These are phyloP conservation scores for Callipepla californica DNA, from an alignment of 2,113 vertebrate genomes.

Conservation along the genomic window DNA sequence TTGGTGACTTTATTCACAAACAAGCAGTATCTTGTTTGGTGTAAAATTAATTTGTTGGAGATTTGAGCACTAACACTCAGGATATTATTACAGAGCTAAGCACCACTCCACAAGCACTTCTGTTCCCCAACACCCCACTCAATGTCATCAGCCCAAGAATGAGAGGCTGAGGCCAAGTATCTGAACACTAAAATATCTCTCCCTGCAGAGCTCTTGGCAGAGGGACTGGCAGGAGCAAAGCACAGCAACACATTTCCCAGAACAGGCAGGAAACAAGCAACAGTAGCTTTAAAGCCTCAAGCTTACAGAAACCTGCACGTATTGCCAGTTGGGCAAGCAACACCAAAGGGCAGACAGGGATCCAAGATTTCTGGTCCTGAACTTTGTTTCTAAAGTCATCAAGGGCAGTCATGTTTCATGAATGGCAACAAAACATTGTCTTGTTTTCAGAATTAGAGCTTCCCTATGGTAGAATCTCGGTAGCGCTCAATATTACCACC, in stretches of 20 bases:
- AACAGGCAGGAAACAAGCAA: background rate
- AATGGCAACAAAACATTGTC: background rate
- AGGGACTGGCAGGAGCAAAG: accelerated
- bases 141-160: background rate
- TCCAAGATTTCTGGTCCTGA: background rate
- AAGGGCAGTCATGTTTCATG: background rate
- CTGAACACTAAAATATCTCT: background rate
- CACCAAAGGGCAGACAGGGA: accelerated
- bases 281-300: background rate
- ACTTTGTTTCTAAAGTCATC: background rate
- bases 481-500: background rate
- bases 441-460: background rate
- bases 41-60: background rate
- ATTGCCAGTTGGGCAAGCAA: background rate
- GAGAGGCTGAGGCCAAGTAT: background rate
- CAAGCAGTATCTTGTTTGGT: accelerated
- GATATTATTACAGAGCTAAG: background rate
- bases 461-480: accelerated
- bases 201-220: background rate
- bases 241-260: accelerated
- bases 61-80: background rate
- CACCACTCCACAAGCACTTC: background rate
- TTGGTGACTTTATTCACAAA: background rate
- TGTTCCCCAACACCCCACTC: background rate
- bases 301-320: background rate